These are phyloP conservation scores for Nannoperca obscura DNA, from an alignment of 2,797 vertebrate genomes.

Conservation along the genomic window DNA sequence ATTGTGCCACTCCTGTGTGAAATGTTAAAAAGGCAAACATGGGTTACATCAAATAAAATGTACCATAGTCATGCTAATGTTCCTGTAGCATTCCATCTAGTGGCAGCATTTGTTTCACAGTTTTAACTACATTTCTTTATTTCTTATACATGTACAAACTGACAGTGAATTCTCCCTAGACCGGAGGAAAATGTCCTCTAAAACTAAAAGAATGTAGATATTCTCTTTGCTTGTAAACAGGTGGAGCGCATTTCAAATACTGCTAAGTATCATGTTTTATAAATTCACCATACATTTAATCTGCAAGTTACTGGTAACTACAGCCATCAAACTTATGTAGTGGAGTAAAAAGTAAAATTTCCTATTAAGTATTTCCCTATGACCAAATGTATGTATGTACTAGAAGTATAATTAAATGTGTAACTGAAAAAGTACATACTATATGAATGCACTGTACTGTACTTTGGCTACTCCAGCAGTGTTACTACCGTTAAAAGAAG, in stretches of 20 bases:
- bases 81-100: neutral
- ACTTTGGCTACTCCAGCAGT: neutral
- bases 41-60: neutral
- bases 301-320: neutral
- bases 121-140: neutral
- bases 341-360: neutral
- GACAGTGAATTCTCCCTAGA: neutral
- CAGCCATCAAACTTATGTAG: neutral
- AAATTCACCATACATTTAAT: neutral
- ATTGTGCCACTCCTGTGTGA: neutral
- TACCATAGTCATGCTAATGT: neutral
- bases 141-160: neutral
- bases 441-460: neutral
- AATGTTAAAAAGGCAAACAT: neutral
- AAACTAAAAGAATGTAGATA: slow-evolving; percentile 5
- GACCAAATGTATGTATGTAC: neutral
- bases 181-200: neutral
- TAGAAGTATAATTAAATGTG: neutral
- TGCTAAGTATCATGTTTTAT: neutral
- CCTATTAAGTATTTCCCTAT: neutral
- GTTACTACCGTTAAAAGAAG: neutral
- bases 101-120: neutral
- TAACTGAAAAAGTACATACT: neutral
- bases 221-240: neutral
- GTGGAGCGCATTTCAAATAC: neutral